These are phyloP conservation scores for Hippocampus barbouri DNA, from an alignment of 2,113 vertebrate species.

Conservation along the genomic window DNA sequence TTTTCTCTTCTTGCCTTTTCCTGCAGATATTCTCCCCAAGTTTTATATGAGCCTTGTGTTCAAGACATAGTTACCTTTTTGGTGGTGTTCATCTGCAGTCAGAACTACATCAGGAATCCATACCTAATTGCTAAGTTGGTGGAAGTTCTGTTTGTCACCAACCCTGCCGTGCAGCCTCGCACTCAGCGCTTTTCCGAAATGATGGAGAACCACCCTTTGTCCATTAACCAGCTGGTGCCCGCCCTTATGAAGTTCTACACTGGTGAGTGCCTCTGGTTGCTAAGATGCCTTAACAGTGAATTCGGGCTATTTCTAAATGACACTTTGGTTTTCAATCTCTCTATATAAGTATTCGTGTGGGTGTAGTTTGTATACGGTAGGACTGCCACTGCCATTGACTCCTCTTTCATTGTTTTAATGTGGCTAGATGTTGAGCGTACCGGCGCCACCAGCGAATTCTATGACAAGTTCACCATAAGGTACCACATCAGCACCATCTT, in stretches of 20 bases:
- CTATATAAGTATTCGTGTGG: background rate
- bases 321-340: background rate
- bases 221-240: constrained; percentile 89
- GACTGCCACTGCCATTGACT: background rate
- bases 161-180: constrained; percentile 93
- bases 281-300: background rate
- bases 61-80: constrained; percentile 97
- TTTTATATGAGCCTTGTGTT: constrained; percentile 96
- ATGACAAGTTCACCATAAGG: constrained; percentile 98
- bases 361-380: background rate
- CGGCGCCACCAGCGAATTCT: constrained; percentile 96
- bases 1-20: background rate
- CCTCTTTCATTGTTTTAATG: background rate
- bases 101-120: constrained; percentile 98
- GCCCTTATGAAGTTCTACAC: constrained; percentile 99
- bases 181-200: constrained; percentile 98
- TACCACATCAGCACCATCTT: constrained; percentile 99
- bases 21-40: constrained; percentile 93
- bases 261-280: constrained; percentile 63
- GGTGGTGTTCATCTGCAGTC: constrained; percentile 96
- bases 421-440: constrained; percentile 94
- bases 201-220: constrained; percentile 96
- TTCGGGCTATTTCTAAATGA: background rate
- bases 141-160: constrained; percentile 98
- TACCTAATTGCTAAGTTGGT: constrained; percentile 97